Percentiles rank a stretch among this genome's conserved stretches.
Evolutionary conservation across 1,140 invertebrate species (phyloP).

Genomic region (Goniozus legneri): DNA sequence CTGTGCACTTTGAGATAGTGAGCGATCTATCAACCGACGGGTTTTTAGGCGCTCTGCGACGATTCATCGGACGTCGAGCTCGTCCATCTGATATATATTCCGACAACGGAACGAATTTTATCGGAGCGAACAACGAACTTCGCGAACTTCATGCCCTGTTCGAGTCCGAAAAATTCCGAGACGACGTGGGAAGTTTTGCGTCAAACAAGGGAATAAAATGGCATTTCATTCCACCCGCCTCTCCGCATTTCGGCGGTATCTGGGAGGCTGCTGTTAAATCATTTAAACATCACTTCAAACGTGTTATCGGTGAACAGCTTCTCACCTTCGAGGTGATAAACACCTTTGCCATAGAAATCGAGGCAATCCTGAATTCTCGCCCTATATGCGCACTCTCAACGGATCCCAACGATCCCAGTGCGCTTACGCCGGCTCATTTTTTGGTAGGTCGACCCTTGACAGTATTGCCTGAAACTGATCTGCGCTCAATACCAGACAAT

Average conservation of each 20-base stretch:
- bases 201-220: not conserved
- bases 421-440: not conserved
- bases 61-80: not conserved
- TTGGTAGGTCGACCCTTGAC: not conserved
- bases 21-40: constrained; percentile 1
- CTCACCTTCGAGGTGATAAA: not conserved
- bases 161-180: not conserved
- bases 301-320: not conserved
- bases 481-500: not conserved
- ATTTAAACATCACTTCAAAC: not conserved
- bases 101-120: not conserved
- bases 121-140: not conserved
- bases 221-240: not conserved
- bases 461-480: not conserved
- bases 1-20: constrained; percentile 2
- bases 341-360: not conserved
- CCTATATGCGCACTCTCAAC: not conserved
- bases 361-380: not conserved
- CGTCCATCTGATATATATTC: not conserved
- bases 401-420: not conserved
- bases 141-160: not conserved
- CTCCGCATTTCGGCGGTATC: not conserved
- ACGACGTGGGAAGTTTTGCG: not conserved
- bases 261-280: not conserved
- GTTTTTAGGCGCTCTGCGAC: not conserved